These are phyloP conservation scores for Cheracebus regulus DNA, from an alignment of 2,797 vertebrate species.

Conservation along the genomic window DNA sequence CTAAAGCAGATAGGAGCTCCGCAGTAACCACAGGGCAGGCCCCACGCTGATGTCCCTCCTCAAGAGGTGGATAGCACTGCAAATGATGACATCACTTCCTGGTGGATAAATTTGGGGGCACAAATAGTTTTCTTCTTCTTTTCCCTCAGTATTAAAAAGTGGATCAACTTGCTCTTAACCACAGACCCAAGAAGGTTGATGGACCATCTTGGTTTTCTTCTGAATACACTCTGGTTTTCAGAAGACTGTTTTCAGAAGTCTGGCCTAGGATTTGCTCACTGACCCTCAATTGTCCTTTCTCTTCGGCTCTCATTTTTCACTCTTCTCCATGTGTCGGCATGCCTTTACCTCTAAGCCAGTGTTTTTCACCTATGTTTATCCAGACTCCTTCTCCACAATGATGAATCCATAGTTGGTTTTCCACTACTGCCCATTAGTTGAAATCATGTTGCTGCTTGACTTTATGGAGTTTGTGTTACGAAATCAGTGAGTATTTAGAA, in stretches of 20 bases:
- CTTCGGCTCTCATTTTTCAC: background rate
- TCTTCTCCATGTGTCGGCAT: too few relatives aligned
- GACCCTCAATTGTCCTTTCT: background rate
- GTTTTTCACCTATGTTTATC: background rate
- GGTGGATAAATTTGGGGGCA: background rate
- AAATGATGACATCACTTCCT: background rate
- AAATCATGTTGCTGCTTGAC: conserved; percentile 1
- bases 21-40: background rate
- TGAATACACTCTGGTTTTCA: background rate
- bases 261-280: background rate
- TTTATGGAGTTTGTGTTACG: background rate
- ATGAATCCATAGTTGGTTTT: background rate
- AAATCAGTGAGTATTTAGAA: background rate
- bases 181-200: background rate
- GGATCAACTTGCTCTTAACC: background rate
- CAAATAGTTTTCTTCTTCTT: conserved; percentile 11
- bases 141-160: conserved; percentile 5
- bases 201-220: background rate
- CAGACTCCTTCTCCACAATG: background rate
- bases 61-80: background rate
- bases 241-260: background rate
- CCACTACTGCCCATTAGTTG: background rate
- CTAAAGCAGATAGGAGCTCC: too few relatives aligned
- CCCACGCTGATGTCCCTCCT: background rate
- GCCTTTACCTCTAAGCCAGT: background rate